Evolutionary conservation across 2,797 vertebrate genomes (phyloP).

Genomic region (Mastacembelus armatus): DNA sequence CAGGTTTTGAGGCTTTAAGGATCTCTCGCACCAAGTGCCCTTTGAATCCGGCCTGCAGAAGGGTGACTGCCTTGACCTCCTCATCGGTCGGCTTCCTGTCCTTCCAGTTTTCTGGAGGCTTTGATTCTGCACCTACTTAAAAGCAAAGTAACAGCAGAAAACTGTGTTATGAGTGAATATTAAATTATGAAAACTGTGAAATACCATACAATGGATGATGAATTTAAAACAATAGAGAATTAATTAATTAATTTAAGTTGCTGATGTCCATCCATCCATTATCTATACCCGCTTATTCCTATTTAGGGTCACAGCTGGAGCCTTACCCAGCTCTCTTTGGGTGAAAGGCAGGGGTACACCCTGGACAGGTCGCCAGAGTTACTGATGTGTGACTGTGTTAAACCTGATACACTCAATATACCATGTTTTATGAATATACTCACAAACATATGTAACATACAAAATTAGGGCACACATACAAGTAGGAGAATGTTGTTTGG

Average conservation of each 20-base stretch:
- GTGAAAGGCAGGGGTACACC: no score
- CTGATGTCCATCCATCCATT: no score
- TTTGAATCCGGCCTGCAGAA: slow-evolving; percentile 87
- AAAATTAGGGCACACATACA: slow-evolving; percentile 31
- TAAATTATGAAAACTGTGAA: background rate
- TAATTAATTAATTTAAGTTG: background rate
- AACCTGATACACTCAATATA: no score
- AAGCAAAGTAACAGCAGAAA: slow-evolving; percentile 3
- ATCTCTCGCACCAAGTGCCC: slow-evolving; percentile 75
- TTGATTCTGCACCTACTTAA: slow-evolving; percentile 37
- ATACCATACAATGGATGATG: background rate
- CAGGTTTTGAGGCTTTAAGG: slow-evolving; percentile 83
- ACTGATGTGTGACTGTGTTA: no score
- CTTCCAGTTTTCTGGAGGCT: slow-evolving; percentile 44
- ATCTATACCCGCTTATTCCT: no score
- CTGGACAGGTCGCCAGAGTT: no score
- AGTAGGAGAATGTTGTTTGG: slow-evolving; percentile 9
- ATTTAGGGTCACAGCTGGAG: no score
- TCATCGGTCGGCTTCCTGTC: slow-evolving; percentile 76
- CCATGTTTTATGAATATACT: no score
- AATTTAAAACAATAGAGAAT: background rate
- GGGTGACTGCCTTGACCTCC: slow-evolving; percentile 79
- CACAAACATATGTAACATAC: slow-evolving; percentile 1
- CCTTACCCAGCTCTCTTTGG: no score
- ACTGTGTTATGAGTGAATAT: background rate